phyloP scores from a whole-genome alignment of 37 sponge, comb jelly and placozoan genomes.

The Ianthella basta region DNA sequence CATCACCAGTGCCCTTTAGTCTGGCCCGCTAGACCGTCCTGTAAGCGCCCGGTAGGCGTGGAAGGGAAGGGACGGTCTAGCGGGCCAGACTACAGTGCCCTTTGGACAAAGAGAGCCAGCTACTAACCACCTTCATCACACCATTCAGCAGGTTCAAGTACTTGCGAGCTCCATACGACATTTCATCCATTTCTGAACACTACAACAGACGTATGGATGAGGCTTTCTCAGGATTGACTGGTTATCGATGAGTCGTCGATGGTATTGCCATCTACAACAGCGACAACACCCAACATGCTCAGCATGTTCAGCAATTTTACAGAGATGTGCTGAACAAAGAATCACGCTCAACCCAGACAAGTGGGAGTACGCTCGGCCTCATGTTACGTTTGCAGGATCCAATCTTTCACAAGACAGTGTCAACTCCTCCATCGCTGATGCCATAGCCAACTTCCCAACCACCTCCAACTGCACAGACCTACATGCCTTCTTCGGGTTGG shows the following conservation, averaged over 20 bases:
- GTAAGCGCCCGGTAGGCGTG: too few relatives aligned
- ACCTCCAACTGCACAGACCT: too few relatives aligned
- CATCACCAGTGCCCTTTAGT: constrained; percentile 13
- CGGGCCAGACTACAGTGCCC: too few relatives aligned
- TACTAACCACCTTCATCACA: constrained; percentile 59
- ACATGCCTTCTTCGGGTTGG: too few relatives aligned
- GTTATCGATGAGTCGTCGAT: constrained; percentile 32
- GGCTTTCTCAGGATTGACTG: constrained; percentile 31
- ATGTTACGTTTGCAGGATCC: too few relatives aligned
- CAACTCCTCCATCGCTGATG: too few relatives aligned
- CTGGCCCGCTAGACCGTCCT: too few relatives aligned
- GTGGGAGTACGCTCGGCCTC: too few relatives aligned
- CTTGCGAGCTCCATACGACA: constrained; percentile 47
- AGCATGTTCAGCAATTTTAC: constrained; percentile 37
- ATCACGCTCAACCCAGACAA: constrained; percentile 54
- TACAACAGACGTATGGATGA: constrained; percentile 57
- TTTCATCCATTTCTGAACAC: constrained; percentile 58
- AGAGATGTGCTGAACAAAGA: constrained; percentile 25
- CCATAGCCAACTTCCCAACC: too few relatives aligned
- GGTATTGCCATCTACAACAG: constrained; percentile 45
- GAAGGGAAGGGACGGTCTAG: too few relatives aligned
- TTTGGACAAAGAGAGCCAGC: constrained; percentile 52
- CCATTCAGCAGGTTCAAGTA: constrained; percentile 52
- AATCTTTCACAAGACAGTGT: too few relatives aligned
- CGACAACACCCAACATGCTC: constrained; percentile 28